Percentiles rank a stretch among this genome's conserved stretches.
phyloP scores from a whole-genome alignment of 2,113 vertebrate genomes.

The Enhydra lutris region DNA sequence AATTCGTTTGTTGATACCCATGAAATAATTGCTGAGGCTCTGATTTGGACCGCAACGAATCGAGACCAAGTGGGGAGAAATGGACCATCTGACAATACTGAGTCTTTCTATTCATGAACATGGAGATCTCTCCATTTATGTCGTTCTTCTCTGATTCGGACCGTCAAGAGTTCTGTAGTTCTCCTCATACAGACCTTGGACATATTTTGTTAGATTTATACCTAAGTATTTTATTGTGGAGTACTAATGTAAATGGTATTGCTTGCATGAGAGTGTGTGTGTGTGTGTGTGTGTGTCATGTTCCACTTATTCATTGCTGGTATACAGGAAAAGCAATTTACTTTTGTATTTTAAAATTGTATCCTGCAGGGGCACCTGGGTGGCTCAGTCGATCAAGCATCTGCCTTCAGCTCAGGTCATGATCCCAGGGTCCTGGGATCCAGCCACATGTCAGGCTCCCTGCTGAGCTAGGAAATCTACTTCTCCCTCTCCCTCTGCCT shows the following conservation, averaged over 20 bases:
- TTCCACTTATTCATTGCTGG: neutral
- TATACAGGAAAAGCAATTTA: neutral
- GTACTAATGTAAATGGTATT: neutral
- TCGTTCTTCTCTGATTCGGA: neutral
- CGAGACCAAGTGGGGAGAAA: neutral
- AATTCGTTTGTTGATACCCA: neutral
- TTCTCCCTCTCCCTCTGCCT: neutral
- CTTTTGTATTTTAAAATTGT: neutral
- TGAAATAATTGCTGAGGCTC: neutral
- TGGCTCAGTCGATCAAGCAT: neutral
- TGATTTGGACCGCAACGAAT: neutral
- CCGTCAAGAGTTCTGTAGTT: neutral
- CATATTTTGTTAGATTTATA: neutral
- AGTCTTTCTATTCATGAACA: too few relatives aligned
- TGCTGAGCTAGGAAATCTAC: neutral
- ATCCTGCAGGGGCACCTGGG: neutral
- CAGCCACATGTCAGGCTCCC: neutral
- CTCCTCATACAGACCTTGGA: neutral
- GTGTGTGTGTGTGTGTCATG: neutral
- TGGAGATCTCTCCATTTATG: neutral
- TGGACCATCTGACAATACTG: neutral
- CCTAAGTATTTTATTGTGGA: neutral
- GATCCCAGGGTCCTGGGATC: too few relatives aligned
- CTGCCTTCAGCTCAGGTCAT: neutral
- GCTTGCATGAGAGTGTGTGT: rapidly evolving